Percentiles rank a stretch among this genome's conserved stretches.
phyloP scores from a whole-genome alignment of 2,888 invertebrate genomes.

The Odontocerum albicorne region DNA sequence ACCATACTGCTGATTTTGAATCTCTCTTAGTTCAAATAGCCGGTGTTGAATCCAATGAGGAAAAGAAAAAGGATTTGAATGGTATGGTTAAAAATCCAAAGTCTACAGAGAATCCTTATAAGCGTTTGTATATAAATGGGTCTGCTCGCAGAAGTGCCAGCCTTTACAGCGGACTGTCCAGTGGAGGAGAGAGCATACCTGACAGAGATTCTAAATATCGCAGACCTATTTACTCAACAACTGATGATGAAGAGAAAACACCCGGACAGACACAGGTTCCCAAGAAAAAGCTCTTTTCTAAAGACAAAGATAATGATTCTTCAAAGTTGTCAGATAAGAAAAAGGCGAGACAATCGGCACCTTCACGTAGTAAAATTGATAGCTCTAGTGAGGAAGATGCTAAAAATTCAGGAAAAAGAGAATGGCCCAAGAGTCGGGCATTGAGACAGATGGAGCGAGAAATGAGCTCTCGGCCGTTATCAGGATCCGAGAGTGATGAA shows the following conservation, averaged over 20 bases:
- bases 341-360: slow-evolving; percentile 49
- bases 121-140: slow-evolving; percentile 77
- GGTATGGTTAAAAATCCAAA: slow-evolving; percentile 61
- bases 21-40: slow-evolving; percentile 69
- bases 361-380: slow-evolving; percentile 54
- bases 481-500: slow-evolving; percentile 80
- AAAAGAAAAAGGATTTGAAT: slow-evolving; percentile 69
- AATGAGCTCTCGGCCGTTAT: slow-evolving; percentile 61
- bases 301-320: slow-evolving; percentile 49
- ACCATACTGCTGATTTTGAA: slow-evolving; percentile 69
- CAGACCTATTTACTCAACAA: slow-evolving; percentile 56
- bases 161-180: slow-evolving; percentile 63
- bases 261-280: slow-evolving; percentile 42
- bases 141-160: slow-evolving; percentile 65
- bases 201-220: slow-evolving; percentile 46
- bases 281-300: slow-evolving; percentile 54
- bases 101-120: slow-evolving; percentile 66
- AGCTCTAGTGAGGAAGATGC: slow-evolving; percentile 66
- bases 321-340: slow-evolving; percentile 54
- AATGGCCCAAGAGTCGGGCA: slow-evolving; percentile 60
- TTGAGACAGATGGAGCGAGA: slow-evolving; percentile 76
- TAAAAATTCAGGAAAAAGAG: slow-evolving; percentile 49
- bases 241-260: slow-evolving; percentile 60
- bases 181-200: slow-evolving; percentile 51
- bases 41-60: slow-evolving; percentile 62